These are phyloP conservation scores for Callorhinus ursinus DNA, from an alignment of 2,113 vertebrate species.

Conservation along the genomic window DNA sequence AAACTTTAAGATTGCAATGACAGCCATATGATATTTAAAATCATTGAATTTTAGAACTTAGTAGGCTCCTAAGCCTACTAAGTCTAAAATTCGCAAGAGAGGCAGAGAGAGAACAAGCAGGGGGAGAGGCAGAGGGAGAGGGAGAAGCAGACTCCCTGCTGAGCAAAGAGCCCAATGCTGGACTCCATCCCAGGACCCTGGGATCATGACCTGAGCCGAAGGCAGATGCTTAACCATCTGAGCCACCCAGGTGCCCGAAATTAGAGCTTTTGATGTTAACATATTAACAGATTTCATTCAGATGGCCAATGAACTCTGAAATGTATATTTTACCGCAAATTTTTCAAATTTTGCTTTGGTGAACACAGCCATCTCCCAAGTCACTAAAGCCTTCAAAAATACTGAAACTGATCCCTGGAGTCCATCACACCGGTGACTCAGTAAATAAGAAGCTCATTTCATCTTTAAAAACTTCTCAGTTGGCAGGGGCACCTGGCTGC, in stretches of 20 bases:
- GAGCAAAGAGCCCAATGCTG: too few relatives aligned
- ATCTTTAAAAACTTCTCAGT: background rate
- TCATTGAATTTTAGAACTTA: constrained; percentile 4
- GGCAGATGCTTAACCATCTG: too few relatives aligned
- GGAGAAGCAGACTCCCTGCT: too few relatives aligned
- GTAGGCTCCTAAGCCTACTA: background rate
- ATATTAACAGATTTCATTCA: background rate
- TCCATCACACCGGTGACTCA: background rate
- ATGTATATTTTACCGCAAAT: background rate
- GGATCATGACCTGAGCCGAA: too few relatives aligned
- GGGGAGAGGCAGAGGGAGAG: too few relatives aligned
- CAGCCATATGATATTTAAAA: background rate
- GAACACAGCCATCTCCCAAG: background rate
- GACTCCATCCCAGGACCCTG: too few relatives aligned
- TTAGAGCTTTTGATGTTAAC: background rate
- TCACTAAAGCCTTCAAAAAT: background rate
- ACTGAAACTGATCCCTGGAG: background rate
- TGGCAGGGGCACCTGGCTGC: background rate
- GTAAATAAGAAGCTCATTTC: background rate
- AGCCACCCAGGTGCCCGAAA: background rate
- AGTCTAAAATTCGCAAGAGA: too few relatives aligned
- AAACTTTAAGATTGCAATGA: background rate
- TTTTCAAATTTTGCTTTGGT: background rate
- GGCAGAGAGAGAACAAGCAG: too few relatives aligned
- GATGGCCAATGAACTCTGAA: background rate